These are phyloP conservation scores for Phymatocera aterrima DNA, from an alignment of 2,888 invertebrate species.

Conservation along the genomic window DNA sequence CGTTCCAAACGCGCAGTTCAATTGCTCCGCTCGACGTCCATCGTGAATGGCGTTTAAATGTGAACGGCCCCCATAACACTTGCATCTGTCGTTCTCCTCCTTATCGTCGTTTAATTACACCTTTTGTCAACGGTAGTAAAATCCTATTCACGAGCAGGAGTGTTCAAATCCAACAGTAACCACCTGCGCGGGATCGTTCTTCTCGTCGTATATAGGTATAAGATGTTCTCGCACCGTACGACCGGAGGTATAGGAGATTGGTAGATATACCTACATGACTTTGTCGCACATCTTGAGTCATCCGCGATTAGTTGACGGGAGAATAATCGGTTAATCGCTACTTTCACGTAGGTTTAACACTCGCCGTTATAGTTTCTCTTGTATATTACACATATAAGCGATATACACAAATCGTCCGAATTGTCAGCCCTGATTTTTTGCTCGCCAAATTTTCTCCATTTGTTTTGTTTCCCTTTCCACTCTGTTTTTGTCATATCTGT, in stretches of 20 bases:
- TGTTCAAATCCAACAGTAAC: constrained; percentile 32
- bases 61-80: not conserved
- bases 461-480: not conserved
- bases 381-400: no score
- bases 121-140: constrained; percentile 58
- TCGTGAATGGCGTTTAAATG: not conserved
- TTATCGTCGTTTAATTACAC: constrained; percentile 59
- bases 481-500: not conserved
- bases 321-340: constrained; percentile 31
- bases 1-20: not conserved
- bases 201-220: constrained; percentile 4
- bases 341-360: constrained; percentile 7
- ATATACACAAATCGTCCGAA: not conserved
- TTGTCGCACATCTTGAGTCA: not conserved
- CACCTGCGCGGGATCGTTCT: not conserved
- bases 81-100: constrained; percentile 45
- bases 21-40: not conserved
- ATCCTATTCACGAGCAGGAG: constrained; percentile 60
- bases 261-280: no score
- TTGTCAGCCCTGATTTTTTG: constrained; percentile 10
- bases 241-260: not conserved
- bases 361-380: not conserved
- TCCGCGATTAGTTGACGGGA: constrained; percentile 26
- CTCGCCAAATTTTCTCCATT: not conserved
- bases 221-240: not conserved